phyloP scores from a whole-genome alignment of 2,797 vertebrate genomes.

The Chelidonichthys spinosus region DNA sequence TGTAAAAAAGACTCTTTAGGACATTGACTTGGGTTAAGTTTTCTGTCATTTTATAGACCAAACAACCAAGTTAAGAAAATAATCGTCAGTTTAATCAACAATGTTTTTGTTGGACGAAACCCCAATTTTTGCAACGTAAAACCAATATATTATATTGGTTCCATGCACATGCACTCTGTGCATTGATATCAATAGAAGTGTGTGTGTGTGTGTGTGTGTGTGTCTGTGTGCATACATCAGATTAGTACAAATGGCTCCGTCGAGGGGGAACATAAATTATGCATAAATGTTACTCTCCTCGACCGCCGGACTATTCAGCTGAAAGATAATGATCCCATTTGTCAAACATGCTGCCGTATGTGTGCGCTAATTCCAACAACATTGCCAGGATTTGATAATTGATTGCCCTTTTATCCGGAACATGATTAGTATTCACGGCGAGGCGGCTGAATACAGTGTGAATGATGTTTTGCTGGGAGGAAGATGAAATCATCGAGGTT shows the following conservation, averaged over 20 bases:
- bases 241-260: conserved; percentile 45
- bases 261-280: conserved; percentile 51
- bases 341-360: conserved; percentile 56
- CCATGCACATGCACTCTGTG: too few relatives aligned
- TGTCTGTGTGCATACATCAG: conserved; percentile 14
- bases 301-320: conserved; percentile 32
- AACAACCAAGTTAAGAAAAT: too few relatives aligned
- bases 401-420: conserved; percentile 50
- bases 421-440: conserved; percentile 56
- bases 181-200: too few relatives aligned
- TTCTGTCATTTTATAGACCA: too few relatives aligned
- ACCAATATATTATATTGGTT: too few relatives aligned
- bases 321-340: conserved; percentile 73
- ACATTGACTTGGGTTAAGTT: too few relatives aligned
- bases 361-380: conserved; percentile 46
- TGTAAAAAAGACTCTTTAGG: too few relatives aligned
- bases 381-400: conserved; percentile 53
- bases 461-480: conserved; percentile 4
- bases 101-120: too few relatives aligned
- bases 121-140: too few relatives aligned
- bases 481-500: conserved; percentile 13
- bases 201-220: background rate
- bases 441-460: conserved; percentile 14
- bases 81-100: too few relatives aligned
- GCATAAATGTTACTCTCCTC: conserved; percentile 12